Evolutionary conservation across 2,888 invertebrate genomes (phyloP).

Genomic region (Timema cristinae): DNA sequence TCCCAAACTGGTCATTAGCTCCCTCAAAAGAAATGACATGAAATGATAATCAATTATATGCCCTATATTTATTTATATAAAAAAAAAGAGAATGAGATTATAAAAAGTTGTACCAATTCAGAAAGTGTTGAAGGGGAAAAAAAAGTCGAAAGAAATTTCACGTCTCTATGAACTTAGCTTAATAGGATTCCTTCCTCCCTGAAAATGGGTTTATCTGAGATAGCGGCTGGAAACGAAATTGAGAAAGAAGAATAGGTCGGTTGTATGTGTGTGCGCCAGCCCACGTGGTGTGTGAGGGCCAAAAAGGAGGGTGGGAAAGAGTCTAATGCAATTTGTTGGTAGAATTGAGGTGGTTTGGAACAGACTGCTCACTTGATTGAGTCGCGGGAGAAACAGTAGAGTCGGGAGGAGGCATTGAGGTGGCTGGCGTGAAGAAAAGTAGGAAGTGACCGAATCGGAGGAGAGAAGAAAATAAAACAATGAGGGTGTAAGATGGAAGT

Average conservation of each 20-base stretch:
- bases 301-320: background rate
- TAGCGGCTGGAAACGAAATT: conserved; percentile 18
- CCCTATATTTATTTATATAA: too few species aligned
- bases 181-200: conserved; percentile 19
- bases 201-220: conserved; percentile 21
- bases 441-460: background rate
- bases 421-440: conserved; percentile 1
- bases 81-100: too few species aligned
- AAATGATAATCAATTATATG: too few species aligned
- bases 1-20: too few species aligned
- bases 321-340: conserved; percentile 28
- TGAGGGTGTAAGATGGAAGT: background rate
- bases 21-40: too few species aligned
- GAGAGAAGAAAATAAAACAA: background rate
- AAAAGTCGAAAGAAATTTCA: background rate
- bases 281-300: background rate
- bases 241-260: background rate
- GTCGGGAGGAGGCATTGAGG: background rate
- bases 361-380: conserved; percentile 25
- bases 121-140: too few species aligned
- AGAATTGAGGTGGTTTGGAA: conserved; percentile 25
- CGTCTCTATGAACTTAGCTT: conserved; percentile 19
- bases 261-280: too few species aligned
- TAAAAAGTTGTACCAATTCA: too few species aligned
- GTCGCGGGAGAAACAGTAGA: background rate